These are phyloP conservation scores for Paraplagusia blochii DNA, from an alignment of 2,113 vertebrate species.

Conservation along the genomic window DNA sequence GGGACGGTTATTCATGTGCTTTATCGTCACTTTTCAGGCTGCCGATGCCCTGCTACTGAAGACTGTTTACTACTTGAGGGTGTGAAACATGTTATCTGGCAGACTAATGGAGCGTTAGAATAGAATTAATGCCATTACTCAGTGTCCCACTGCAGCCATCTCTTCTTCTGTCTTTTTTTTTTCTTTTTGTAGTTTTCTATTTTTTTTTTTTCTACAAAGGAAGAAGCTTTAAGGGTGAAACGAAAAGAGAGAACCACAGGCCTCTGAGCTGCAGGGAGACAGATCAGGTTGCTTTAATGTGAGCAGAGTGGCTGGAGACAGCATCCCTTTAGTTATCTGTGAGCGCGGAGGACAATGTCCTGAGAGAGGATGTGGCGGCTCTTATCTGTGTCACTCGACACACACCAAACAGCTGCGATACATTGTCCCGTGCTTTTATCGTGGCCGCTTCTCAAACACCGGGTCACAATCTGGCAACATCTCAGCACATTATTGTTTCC, in stretches of 20 bases:
- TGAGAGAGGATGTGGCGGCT: conserved; percentile 60
- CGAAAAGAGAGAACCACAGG: background rate
- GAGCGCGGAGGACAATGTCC: conserved; percentile 51
- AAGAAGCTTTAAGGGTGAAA: conserved; percentile 21
- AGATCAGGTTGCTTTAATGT: conserved; percentile 44
- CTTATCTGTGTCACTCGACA: conserved; percentile 67
- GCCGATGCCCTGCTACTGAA: conserved; percentile 19
- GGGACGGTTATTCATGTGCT: conserved; percentile 38
- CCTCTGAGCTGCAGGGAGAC: conserved; percentile 17
- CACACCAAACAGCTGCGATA: conserved; percentile 49
- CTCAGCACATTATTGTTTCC: conserved; percentile 32
- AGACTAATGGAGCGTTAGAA: conserved; percentile 34
- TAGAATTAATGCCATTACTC: conserved; percentile 19
- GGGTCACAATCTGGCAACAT: conserved; percentile 31
- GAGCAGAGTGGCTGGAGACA: conserved; percentile 18
- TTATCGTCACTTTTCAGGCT: conserved; percentile 46
- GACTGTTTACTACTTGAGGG: conserved; percentile 31
- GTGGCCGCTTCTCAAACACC: conserved; percentile 35
- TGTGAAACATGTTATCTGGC: conserved; percentile 39
- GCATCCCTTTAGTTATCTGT: conserved; percentile 48
- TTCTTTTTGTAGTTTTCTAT: no score
- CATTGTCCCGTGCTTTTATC: conserved; percentile 49
- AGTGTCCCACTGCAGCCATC: conserved; percentile 12
- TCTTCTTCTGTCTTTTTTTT: conserved; percentile 18
- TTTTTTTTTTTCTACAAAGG: conserved; percentile 18